A percentile compares a stretch with the other conserved stretches of the same genome.
Evolutionary conservation across 2,888 invertebrate species (phyloP).

Genomic region (Drosophila robusta): DNA sequence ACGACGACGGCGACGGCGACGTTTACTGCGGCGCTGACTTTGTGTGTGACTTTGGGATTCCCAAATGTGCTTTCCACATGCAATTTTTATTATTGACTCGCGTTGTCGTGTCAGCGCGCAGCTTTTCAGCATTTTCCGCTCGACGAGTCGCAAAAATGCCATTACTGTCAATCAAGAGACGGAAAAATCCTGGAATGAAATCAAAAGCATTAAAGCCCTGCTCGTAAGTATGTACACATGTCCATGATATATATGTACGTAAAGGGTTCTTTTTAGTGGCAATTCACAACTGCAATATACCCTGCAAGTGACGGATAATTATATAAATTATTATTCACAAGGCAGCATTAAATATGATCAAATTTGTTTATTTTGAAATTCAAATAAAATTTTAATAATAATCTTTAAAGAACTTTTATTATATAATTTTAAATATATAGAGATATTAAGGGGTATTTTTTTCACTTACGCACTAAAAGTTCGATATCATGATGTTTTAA

Average conservation of each 20-base stretch:
- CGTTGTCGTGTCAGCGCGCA: conserved; percentile 73
- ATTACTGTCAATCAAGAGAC: conserved; percentile 77
- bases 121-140: conserved; percentile 79
- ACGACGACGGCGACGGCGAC: conserved; percentile 32
- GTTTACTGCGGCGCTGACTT: conserved; percentile 20
- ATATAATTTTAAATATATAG: no score
- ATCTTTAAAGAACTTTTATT: no score
- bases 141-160: conserved; percentile 80
- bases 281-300: background rate
- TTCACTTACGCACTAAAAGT: no score
- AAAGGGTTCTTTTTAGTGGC: background rate
- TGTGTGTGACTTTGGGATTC: conserved; percentile 74
- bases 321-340: background rate
- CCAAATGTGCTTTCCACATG: conserved; percentile 79
- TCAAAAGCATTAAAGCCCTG: conserved; percentile 68
- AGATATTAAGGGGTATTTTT: no score
- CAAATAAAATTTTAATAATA: no score
- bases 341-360: no score
- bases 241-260: background rate
- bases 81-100: conserved; percentile 80
- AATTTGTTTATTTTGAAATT: no score
- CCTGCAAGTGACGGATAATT: background rate
- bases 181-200: conserved; percentile 54
- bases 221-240: conserved; percentile 5
- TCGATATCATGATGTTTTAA: no score